Conservation (phyloP, 2,888 invertebrate species). For the Parnassius orleans region DNA sequence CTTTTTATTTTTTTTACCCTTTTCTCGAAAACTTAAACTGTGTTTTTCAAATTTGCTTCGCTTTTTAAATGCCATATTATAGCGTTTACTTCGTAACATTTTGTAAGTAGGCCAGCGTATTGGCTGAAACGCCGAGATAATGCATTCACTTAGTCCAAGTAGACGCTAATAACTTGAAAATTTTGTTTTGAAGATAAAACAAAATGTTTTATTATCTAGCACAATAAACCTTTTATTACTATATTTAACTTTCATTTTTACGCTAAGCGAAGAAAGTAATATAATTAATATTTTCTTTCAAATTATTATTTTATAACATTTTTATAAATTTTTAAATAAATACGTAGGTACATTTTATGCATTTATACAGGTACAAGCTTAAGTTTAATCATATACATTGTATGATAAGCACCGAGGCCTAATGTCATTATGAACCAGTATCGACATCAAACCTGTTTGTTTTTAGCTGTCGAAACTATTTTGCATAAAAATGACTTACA, state of each 20-base stretch:
- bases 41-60: too few relatives aligned
- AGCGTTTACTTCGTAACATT: too few relatives aligned
- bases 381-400: too few relatives aligned
- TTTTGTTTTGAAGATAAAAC: conserved; percentile 59
- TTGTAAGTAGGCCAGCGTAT: neutral
- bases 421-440: neutral
- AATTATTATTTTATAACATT: conserved; percentile 9
- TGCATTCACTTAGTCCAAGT: conserved; percentile 37
- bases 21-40: too few relatives aligned
- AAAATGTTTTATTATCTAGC: conserved; percentile 44
- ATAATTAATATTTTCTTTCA: too few relatives aligned
- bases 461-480: conserved; percentile 5
- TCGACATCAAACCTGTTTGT: conserved; percentile 10
- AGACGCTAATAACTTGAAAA: conserved; percentile 58
- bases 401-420: neutral
- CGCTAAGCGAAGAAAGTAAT: conserved; percentile 1
- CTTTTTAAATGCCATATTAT: too few relatives aligned
- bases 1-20: too few relatives aligned
- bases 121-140: conserved; percentile 58
- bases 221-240: conserved; percentile 3
- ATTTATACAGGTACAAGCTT: too few relatives aligned
- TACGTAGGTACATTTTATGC: too few relatives aligned
- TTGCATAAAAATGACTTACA: conserved; percentile 20
- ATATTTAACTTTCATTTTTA: neutral
- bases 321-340: conserved; percentile 15